These are phyloP conservation scores for Tribolium castaneum DNA, from an alignment of 1,140 invertebrate genomes.

Conservation along the genomic window DNA sequence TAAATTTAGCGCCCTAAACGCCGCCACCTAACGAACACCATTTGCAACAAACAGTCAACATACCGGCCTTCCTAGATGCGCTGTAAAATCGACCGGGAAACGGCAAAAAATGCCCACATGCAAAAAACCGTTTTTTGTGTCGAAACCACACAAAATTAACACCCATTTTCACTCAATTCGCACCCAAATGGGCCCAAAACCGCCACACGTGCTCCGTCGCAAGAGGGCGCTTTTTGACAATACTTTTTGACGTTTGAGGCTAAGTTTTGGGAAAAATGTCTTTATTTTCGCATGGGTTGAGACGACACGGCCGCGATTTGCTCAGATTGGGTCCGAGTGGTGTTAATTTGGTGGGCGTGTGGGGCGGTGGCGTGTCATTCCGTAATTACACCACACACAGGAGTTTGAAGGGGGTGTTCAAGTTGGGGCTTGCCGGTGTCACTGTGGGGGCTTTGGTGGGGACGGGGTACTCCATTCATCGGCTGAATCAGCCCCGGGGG, in stretches of 20 bases:
- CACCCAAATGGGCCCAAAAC: neutral
- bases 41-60: neutral
- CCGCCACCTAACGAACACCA: neutral
- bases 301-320: neutral
- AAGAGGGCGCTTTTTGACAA: neutral
- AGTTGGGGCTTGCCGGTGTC: constrained; percentile 65
- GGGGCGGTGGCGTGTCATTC: neutral
- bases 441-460: constrained; percentile 53
- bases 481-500: constrained; percentile 53
- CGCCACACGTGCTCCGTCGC: neutral
- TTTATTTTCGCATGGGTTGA: neutral
- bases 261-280: neutral
- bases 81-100: neutral
- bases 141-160: neutral
- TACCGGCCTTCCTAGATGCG: neutral
- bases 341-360: neutral
- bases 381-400: constrained; percentile 9
- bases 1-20: neutral
- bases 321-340: neutral
- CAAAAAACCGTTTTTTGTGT: neutral
- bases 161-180: neutral
- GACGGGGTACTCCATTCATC: no score
- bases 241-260: neutral
- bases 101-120: neutral
- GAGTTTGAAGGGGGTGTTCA: neutral